These are phyloP conservation scores for Charina bottae DNA, from an alignment of 2,113 vertebrate genomes.

Conservation along the genomic window DNA sequence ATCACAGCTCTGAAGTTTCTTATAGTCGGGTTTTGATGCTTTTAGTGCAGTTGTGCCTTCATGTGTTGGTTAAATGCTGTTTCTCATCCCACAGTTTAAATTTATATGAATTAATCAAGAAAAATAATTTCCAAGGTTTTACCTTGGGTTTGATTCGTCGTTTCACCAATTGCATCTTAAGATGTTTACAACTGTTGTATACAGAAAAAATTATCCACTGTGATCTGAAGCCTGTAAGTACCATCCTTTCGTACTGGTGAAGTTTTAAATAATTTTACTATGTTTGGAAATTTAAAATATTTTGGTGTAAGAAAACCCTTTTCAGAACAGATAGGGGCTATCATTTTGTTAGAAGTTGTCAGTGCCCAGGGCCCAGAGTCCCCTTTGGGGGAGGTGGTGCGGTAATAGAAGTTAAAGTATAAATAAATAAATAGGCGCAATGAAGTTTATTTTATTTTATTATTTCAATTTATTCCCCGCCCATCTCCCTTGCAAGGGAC, in stretches of 20 bases:
- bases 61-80: constrained; percentile 6
- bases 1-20: not conserved
- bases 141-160: constrained; percentile 84
- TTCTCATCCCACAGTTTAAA: constrained; percentile 79
- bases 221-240: constrained; percentile 90
- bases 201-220: constrained; percentile 94
- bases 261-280: not conserved
- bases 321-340: not conserved
- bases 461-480: too few relatives aligned
- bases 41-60: not conserved
- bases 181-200: constrained; percentile 91
- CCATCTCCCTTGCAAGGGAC: too few relatives aligned
- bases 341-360: not conserved
- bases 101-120: constrained; percentile 92
- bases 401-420: too few relatives aligned
- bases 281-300: not conserved
- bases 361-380: too few relatives aligned
- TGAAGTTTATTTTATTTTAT: too few relatives aligned
- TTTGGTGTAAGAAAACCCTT: not conserved
- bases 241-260: not conserved
- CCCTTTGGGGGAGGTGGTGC: too few relatives aligned
- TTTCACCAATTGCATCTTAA: constrained; percentile 86
- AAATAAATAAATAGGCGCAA: not conserved
- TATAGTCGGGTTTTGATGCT: not conserved
- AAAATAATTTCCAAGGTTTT: constrained; percentile 94